Conservation (phyloP, 92 coral and sea anemone species). For the Porites cylindrica region DNA sequence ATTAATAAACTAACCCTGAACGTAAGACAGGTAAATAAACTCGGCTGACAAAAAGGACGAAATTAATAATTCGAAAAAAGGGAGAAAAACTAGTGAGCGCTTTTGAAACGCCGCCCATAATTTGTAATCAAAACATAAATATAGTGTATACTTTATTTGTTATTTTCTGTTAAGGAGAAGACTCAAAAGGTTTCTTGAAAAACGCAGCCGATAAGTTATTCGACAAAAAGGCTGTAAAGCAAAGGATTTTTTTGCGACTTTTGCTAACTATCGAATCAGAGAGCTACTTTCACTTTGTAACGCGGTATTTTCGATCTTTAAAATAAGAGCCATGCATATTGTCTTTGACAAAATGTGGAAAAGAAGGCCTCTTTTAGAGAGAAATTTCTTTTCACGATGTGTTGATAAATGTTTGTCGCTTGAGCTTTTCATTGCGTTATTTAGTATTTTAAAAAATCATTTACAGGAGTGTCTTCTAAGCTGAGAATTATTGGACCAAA, state of each 20-base stretch:
- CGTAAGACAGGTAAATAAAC: not conserved
- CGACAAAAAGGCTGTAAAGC: not conserved
- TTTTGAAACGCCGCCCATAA: not conserved
- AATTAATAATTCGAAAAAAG: not conserved
- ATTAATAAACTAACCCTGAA: not conserved
- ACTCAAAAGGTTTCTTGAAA: not conserved
- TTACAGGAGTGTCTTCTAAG: no score
- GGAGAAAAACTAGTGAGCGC: not conserved
- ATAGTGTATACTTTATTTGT: not conserved
- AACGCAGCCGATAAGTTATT: not conserved
- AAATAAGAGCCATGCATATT: not conserved
- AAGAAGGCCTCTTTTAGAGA: not conserved
- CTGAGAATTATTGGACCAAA: no score
- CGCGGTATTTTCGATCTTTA: not conserved
- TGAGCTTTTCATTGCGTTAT: not conserved
- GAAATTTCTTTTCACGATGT: no score
- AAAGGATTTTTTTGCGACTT: not conserved
- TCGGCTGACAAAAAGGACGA: not conserved
- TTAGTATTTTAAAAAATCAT: no score
- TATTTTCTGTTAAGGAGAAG: not conserved
- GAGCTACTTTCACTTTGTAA: constrained; percentile 47
- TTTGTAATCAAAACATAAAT: not conserved
- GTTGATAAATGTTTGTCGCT: not conserved
- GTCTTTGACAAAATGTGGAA: not conserved
- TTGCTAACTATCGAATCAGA: constrained; percentile 34